Percentiles rank a stretch among this genome's conserved stretches.
Conservation (phyloP, 2,888 invertebrate species). For the Lagria hirta region DNA sequence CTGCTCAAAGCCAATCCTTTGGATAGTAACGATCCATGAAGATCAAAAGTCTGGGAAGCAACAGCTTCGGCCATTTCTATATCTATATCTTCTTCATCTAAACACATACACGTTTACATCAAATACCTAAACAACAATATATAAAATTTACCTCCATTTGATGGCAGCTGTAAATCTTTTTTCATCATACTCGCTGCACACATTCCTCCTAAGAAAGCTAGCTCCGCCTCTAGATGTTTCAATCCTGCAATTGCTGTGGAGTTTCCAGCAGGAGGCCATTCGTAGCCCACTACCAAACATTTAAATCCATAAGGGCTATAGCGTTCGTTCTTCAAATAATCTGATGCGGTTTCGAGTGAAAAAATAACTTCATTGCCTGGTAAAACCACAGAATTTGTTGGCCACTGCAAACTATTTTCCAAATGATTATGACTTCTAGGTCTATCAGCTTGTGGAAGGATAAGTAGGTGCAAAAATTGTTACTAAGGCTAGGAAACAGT, state of each 20-base stretch:
- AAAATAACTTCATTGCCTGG: conserved; percentile 95
- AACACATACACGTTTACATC: conserved; percentile 47
- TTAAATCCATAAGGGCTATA: conserved; percentile 78
- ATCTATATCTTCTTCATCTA: conserved; percentile 71
- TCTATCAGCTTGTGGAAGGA: no score
- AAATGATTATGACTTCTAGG: conserved; percentile 19
- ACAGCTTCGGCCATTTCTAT: conserved; percentile 70
- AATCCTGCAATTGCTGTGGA: conserved; percentile 56
- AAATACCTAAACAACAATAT: no score
- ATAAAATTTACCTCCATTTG: conserved; percentile 60
- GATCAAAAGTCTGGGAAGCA: conserved; percentile 58
- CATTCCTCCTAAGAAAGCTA: conserved; percentile 87
- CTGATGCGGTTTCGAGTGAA: conserved; percentile 92
- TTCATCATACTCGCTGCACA: conserved; percentile 89
- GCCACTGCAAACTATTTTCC: conserved; percentile 82
- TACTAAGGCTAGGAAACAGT: no score
- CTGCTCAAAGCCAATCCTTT: conserved; percentile 88
- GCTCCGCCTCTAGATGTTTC: conserved; percentile 82
- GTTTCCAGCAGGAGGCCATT: conserved; percentile 64
- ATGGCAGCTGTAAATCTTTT: conserved; percentile 72
- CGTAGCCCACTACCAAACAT: conserved; percentile 79
- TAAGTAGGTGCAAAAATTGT: no score
- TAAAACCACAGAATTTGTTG: conserved; percentile 78
- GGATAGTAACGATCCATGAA: conserved; percentile 75
- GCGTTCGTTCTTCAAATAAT: conserved; percentile 89